These are phyloP conservation scores for Amiota mariae DNA, from an alignment of 2,888 invertebrate species.

Conservation along the genomic window DNA sequence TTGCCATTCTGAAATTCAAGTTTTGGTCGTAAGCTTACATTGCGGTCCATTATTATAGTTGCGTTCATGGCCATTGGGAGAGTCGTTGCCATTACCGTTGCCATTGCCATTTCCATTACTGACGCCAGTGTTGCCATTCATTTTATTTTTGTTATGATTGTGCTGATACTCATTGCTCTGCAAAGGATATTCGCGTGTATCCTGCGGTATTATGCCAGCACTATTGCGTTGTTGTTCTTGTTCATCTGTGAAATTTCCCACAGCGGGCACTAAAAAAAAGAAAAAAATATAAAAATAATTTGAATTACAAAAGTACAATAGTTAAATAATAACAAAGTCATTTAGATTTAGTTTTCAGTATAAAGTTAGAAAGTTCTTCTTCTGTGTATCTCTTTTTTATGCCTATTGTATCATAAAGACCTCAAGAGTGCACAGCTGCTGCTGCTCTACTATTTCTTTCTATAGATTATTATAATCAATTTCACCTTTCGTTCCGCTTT, in stretches of 20 bases:
- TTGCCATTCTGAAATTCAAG: constrained; percentile 1
- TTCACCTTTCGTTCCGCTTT: constrained; percentile 60
- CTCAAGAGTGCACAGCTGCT: constrained; percentile 57
- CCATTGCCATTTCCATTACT: constrained; percentile 39
- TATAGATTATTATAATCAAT: constrained; percentile 48
- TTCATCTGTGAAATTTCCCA: constrained; percentile 79
- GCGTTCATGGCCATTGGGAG: constrained; percentile 52
- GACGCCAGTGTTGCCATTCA: constrained; percentile 53
- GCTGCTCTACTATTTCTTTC: background rate
- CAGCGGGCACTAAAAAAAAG: constrained; percentile 74
- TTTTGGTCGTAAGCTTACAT: constrained; percentile 53
- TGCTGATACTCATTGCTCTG: constrained; percentile 79
- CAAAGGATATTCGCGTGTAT: constrained; percentile 78
- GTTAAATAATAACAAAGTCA: background rate
- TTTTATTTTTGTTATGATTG: constrained; percentile 73
- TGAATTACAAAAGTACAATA: background rate
- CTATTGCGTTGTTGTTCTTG: constrained; percentile 72
- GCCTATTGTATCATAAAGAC: constrained; percentile 27
- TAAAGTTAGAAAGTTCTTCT: no score
- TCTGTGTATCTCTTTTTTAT: no score
- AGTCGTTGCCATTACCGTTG: constrained; percentile 40
- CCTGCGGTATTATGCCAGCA: constrained; percentile 69
- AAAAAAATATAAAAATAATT: constrained; percentile 30
- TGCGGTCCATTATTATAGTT: constrained; percentile 68
- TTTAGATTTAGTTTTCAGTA: no score